phyloP scores from a whole-genome alignment of 2,888 invertebrate genomes.

The Lydus trimaculatus region DNA sequence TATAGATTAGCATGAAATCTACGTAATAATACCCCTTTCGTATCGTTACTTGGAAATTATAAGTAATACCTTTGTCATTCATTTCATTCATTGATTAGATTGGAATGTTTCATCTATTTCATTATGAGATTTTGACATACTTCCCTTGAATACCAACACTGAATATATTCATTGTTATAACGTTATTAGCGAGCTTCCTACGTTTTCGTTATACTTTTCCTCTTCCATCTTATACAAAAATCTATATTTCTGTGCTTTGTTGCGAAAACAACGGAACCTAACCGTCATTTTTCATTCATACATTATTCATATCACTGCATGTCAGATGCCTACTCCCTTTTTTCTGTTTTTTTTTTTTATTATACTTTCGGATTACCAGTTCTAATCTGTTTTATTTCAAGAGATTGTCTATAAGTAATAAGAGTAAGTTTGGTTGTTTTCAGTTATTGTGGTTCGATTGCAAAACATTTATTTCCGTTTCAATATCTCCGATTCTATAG shows the following conservation, averaged over 20 bases:
- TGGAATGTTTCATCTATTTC: conserved; percentile 21
- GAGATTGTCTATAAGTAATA: background rate
- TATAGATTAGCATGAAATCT: no score
- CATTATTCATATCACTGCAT: conserved; percentile 23
- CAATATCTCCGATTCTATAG: background rate
- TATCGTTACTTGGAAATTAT: no score
- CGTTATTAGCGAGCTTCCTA: conserved; percentile 38
- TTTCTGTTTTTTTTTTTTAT: background rate
- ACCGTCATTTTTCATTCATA: conserved; percentile 17
- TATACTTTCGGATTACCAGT: background rate
- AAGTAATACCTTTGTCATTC: no score
- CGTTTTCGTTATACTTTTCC: conserved; percentile 26
- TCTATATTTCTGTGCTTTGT: background rate
- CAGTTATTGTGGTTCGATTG: background rate
- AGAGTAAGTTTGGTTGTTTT: background rate
- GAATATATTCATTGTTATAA: conserved; percentile 39
- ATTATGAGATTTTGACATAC: conserved; percentile 34
- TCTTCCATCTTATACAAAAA: background rate
- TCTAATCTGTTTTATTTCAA: background rate
- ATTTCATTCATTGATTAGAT: no score
- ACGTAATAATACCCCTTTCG: no score
- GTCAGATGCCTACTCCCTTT: background rate
- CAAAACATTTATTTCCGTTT: background rate
- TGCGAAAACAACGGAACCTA: background rate
- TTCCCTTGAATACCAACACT: conserved; percentile 31